Percentiles rank a stretch among this genome's conserved stretches.
Evolutionary conservation across 2,888 invertebrate genomes (phyloP).

Genomic region (Ormyrus thymus): DNA sequence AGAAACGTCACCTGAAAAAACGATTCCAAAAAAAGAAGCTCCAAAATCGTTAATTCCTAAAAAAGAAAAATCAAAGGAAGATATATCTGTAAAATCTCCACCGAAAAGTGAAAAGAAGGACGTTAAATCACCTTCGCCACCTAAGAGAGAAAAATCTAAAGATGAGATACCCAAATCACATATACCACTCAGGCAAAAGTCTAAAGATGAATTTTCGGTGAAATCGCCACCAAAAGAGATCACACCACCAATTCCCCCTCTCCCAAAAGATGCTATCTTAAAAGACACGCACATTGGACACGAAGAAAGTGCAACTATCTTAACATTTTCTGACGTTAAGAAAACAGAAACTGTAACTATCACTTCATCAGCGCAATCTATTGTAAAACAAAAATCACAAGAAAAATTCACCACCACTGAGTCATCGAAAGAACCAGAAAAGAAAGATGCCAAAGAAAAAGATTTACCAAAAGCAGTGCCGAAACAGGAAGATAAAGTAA

Average conservation of each 20-base stretch:
- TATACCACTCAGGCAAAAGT: conserved; percentile 27
- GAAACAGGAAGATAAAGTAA: too few species aligned
- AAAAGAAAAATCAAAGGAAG: conserved; percentile 30
- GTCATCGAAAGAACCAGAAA: too few species aligned
- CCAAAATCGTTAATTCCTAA: conserved; percentile 27
- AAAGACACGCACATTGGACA: neutral
- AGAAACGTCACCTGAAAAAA: conserved; percentile 12
- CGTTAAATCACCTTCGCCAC: neutral
- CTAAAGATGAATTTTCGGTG: conserved; percentile 18
- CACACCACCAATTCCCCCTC: neutral
- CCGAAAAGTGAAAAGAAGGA: conserved; percentile 34
- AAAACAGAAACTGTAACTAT: too few species aligned
- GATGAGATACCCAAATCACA: conserved; percentile 28
- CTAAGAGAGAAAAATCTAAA: conserved; percentile 28
- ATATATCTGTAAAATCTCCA: conserved; percentile 16
- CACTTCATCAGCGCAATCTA: too few species aligned
- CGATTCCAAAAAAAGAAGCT: conserved; percentile 15
- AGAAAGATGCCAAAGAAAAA: too few species aligned
- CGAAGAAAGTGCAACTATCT: too few species aligned
- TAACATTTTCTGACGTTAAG: too few species aligned
- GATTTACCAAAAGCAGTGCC: too few species aligned
- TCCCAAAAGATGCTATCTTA: neutral
- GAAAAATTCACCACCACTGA: too few species aligned
- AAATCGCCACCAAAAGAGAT: conserved; percentile 25
- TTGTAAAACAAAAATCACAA: too few species aligned